Evolutionary conservation across 2,113 vertebrate genomes (phyloP), one percentile per base, ranked within the genome.

Genomic region (Castor canadensis): DNA sequence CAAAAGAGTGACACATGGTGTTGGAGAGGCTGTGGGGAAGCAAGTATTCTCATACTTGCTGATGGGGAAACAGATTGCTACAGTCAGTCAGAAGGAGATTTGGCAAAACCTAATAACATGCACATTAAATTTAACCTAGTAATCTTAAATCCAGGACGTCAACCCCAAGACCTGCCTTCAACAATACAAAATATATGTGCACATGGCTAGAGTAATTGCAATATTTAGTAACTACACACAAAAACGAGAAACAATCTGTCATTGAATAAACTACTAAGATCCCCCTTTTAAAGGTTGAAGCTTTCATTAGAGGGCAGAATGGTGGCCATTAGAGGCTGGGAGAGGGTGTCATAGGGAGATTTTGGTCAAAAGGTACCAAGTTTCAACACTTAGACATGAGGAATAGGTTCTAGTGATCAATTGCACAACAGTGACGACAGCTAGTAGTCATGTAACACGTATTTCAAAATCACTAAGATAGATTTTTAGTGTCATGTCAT

Each of bases 1-100:
- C 22, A 76, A 20, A 6, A 62, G 58, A 26, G 24, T 8, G 9
- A 28, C 2, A 1, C 10, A 0, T 17, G 11, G 32, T 54, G 62
- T 1, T 58, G 20, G 20, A 1, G 35, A 69, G 79, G 47, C 22
- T 38, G 64, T 35, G 75, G 38, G 47, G 35, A 47, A 16, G 40
- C 7, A 2, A 85, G 45, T 3, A 22, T 16, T 13, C 12, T 45
- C 30, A 5, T 1, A 52, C 7, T n/a, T 40, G 75, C 38, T 54
- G 40, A 30, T 6, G 6, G 11, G 35, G 9, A 15, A 32, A n/a
- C 26, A 38, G 35, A 56, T 0, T 24, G 66, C 13, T n/a, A 1
- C 6, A 2, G 9, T 40, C 11, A 6, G 67, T 60, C 35, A 52
- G 84, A 73, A 40, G 11, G 11, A 52, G 43, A 13, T 16, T 24